Percentiles rank a stretch among this genome's conserved stretches.
Evolutionary conservation across 2,888 invertebrate species (phyloP).

Genomic region (Lepas anatifera): DNA sequence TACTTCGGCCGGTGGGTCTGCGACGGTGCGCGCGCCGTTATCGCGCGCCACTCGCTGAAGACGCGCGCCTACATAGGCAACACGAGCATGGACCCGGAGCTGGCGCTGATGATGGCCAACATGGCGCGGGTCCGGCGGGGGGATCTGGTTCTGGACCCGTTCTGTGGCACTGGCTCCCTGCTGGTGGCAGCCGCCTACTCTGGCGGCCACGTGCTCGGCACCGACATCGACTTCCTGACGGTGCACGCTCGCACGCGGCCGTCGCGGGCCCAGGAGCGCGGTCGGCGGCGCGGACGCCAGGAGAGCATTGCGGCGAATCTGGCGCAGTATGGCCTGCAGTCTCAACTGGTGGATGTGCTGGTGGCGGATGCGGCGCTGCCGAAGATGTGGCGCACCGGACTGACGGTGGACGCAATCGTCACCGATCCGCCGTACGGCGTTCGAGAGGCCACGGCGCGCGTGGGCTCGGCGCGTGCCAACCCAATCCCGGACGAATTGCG

Average conservation of each 20-base stretch:
- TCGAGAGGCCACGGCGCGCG: constrained; percentile 77
- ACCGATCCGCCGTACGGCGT: constrained; percentile 99
- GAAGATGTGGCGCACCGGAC: constrained; percentile 55
- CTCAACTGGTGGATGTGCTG: constrained; percentile 69
- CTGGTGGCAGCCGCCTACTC: constrained; percentile 80
- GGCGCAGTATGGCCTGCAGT: constrained; percentile 65
- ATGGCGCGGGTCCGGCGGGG: constrained; percentile 61
- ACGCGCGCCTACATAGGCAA: constrained; percentile 91
- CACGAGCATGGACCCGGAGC: constrained; percentile 94
- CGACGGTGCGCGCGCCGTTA: constrained; percentile 69
- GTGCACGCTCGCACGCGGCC: no score
- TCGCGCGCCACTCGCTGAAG: constrained; percentile 70
- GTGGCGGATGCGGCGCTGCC: constrained; percentile 77
- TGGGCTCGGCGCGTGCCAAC: constrained; percentile 41
- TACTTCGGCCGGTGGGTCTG: constrained; percentile 48
- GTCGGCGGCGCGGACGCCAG: constrained; percentile 40
- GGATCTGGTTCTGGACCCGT: constrained; percentile 72
- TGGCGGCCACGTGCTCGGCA: no score
- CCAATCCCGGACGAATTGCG: no score
- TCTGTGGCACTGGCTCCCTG: constrained; percentile 72
- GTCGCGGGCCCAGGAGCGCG: constrained; percentile 41
- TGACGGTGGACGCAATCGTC: constrained; percentile 78
- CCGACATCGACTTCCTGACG: no score
- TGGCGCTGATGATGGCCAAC: constrained; percentile 92
- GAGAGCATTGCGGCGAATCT: constrained; percentile 84